Percentiles rank a stretch among this genome's conserved stretches.
Evolutionary conservation across 2,797 vertebrate species (phyloP).

Genomic region (Sebastes kiyomatsui): DNA sequence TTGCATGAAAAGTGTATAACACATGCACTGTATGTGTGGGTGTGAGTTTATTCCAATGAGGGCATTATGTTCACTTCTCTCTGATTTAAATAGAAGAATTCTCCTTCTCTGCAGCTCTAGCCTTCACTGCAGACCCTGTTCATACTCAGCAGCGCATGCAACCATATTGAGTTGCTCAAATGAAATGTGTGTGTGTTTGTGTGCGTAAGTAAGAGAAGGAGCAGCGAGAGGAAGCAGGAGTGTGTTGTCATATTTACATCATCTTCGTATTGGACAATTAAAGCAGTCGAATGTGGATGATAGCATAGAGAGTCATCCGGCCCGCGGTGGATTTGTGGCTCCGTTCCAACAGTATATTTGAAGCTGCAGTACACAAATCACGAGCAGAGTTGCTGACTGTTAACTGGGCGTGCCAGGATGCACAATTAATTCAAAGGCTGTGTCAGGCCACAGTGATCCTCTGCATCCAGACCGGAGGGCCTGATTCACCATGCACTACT

Average conservation of each 20-base stretch:
- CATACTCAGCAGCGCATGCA: slow-evolving; percentile 10
- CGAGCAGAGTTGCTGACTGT: slow-evolving; percentile 81
- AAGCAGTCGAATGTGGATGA: slow-evolving; percentile 35
- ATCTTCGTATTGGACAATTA: slow-evolving; percentile 63
- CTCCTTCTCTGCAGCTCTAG: slow-evolving; percentile 11
- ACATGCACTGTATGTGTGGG: not conserved
- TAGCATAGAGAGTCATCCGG: slow-evolving; percentile 27
- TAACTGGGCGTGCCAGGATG: slow-evolving; percentile 69
- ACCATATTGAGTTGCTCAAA: slow-evolving; percentile 30
- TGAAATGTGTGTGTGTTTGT: not conserved
- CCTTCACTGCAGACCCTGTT: slow-evolving; percentile 20
- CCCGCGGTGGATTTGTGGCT: slow-evolving; percentile 69
- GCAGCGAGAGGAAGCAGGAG: not conserved
- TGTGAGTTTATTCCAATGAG: slow-evolving; percentile 13
- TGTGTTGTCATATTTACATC: slow-evolving; percentile 49
- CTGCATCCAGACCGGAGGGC: slow-evolving; percentile 58
- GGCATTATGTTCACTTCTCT: slow-evolving; percentile 6
- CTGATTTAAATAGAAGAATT: slow-evolving; percentile 40
- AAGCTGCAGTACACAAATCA: slow-evolving; percentile 79
- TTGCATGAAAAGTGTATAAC: not conserved
- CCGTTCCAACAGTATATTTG: slow-evolving; percentile 63
- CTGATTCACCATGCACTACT: slow-evolving; percentile 71
- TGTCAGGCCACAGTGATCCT: slow-evolving; percentile 73
- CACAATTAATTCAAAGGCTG: slow-evolving; percentile 78
- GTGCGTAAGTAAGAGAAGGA: slow-evolving; percentile 4